These are phyloP conservation scores for Myanophis thanlyinensis DNA, from an alignment of 2,113 vertebrate genomes.

Conservation along the genomic window DNA sequence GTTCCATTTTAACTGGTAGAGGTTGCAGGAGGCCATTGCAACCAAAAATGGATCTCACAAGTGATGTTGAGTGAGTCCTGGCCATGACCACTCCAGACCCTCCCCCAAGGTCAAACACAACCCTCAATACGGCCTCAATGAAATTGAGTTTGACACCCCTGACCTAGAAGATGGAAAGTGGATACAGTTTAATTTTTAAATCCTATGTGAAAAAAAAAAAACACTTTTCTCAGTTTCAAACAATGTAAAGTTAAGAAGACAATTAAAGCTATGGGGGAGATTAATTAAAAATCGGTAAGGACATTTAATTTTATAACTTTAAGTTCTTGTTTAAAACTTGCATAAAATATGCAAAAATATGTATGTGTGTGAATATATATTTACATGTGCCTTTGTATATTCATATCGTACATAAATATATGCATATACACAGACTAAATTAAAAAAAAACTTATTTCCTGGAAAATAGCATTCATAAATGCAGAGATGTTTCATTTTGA, in stretches of 20 bases:
- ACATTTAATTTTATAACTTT: background rate
- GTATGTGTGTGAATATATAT: background rate
- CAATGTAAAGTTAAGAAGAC: background rate
- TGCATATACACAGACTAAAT: background rate
- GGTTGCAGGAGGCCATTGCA: too few species aligned
- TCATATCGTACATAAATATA: background rate
- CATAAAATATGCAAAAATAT: background rate
- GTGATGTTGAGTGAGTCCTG: too few species aligned
- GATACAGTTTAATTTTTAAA: background rate
- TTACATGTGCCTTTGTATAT: background rate
- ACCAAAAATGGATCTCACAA: too few species aligned
- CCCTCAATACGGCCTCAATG: too few species aligned
- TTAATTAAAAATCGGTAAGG: background rate
- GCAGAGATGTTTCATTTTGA: background rate
- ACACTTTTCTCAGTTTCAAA: background rate
- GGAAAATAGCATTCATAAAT: background rate
- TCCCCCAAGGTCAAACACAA: too few species aligned
- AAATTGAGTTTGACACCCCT: too few species aligned
- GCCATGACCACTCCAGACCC: too few species aligned
- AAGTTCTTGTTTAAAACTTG: background rate
- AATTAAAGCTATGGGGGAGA: background rate
- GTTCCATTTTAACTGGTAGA: too few species aligned
- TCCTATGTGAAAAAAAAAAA: background rate
- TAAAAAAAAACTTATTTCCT: background rate
- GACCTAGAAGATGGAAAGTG: background rate